Evolutionary conservation across 2,797 vertebrate genomes (phyloP), one percentile per base, ranked within the genome.

Genomic region (Podarcis siculus): DNA sequence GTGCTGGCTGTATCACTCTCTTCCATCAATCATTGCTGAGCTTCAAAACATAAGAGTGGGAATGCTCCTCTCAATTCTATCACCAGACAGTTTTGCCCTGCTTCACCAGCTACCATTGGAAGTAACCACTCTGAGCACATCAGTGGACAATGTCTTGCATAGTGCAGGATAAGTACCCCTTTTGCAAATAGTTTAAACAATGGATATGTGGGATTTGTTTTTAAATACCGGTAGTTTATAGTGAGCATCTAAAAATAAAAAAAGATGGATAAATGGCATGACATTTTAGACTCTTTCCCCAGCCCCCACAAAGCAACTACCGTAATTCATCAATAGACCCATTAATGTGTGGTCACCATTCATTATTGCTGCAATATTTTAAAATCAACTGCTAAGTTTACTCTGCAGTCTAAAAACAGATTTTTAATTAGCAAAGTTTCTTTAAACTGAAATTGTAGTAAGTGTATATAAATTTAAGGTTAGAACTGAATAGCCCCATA

Each of bases 371-470:
- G 32, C 49, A 86, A 58, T 39, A 58, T 61, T 79, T 49, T 45
- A 8, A 79, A 78, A 71, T 49, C 39, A 35, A 15, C 32, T 88
- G 35, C 37, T 66, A 64, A 3, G 30, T 35, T 77, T 32, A 75
- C 83, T 27, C 79, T 87, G 78, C n/a, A 3, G 0, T 87, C 89
- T 88, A 78, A 64, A 27, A 1, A 75, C 90, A 66, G 27, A 81
- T 55, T 90, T 85, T 39, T 84, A 93, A 90, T 86, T 80, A 91
- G 85, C 91, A 72, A 77, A 84, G 49, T 87, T 93, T 92, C 37
- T 93, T 80, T 76, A 84, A 58, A 87, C 92, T 84, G 30, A 81
- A 90, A 85, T 86, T 88, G 83, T 93, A 87, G 72, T 87, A 77
- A 49, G 23, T 55, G 13, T 30, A 17, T 87, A 87, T 89, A 91